Percentiles rank a stretch among this genome's conserved stretches.
Conservation (phyloP, 2,113 vertebrate genomes). For the Crotalus viridis region DNA sequence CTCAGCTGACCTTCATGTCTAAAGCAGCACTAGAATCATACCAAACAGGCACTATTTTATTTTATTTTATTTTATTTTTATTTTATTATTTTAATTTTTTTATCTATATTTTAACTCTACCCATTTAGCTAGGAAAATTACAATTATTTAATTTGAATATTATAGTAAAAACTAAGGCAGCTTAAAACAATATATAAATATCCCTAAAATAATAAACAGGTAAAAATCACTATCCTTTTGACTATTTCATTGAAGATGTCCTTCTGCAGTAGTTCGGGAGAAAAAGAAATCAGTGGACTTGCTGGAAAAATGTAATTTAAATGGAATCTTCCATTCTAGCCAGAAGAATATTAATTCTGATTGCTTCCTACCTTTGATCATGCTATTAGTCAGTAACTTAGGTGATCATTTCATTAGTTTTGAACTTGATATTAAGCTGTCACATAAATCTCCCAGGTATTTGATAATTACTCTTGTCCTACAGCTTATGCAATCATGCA, state of each 20-base stretch:
- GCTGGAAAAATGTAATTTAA: conserved; percentile 18
- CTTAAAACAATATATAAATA: background rate
- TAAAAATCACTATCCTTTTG: background rate
- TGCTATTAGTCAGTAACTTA: conserved; percentile 9
- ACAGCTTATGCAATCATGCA: background rate
- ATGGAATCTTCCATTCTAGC: conserved; percentile 18
- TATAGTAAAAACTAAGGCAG: background rate
- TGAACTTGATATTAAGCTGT: conserved; percentile 27
- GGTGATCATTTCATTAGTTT: conserved; percentile 4
- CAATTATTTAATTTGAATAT: background rate
- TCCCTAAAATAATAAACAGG: background rate
- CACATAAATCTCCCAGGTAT: background rate
- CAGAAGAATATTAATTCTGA: conserved; percentile 14
- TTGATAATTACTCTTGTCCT: background rate
- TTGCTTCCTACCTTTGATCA: conserved; percentile 15
- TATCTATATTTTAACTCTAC: background rate
- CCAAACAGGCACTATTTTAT: background rate
- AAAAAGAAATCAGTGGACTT: background rate
- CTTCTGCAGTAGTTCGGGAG: background rate
- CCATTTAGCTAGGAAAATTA: background rate
- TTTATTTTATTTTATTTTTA: background rate
- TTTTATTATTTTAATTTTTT: background rate
- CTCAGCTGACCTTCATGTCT: background rate
- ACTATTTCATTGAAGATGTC: background rate
- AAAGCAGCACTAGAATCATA: background rate